Evolutionary conservation across 1,140 invertebrate species (phyloP).

Genomic region (Bilobella aurantiaca): DNA sequence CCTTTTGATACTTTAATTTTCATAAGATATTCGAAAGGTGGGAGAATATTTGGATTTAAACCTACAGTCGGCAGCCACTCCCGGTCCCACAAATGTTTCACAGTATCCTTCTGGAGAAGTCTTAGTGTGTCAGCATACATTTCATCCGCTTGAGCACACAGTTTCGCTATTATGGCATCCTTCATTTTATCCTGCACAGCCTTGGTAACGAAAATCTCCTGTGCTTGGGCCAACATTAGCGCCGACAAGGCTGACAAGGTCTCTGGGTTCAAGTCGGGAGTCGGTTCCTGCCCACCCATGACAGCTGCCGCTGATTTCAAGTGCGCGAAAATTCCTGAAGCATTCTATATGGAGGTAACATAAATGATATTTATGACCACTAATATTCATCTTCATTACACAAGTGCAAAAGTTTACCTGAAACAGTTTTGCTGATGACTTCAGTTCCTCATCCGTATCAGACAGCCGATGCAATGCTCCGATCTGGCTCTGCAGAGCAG

Average conservation of each 20-base stretch:
- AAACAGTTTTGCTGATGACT: constrained; percentile 81
- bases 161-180: constrained; percentile 59
- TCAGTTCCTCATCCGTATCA: constrained; percentile 86
- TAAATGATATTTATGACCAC: too few relatives aligned
- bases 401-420: too few relatives aligned
- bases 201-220: constrained; percentile 93
- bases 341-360: too few relatives aligned
- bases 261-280: constrained; percentile 87
- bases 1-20: too few relatives aligned
- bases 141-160: constrained; percentile 85
- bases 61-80: constrained; percentile 66
- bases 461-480: constrained; percentile 67
- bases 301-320: constrained; percentile 70
- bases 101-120: constrained; percentile 72
- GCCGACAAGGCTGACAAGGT: constrained; percentile 70
- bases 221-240: constrained; percentile 93
- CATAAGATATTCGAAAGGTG: too few relatives aligned
- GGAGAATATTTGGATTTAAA: background rate
- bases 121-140: constrained; percentile 83
- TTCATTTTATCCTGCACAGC: constrained; percentile 65
- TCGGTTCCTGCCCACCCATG: constrained; percentile 84
- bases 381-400: too few relatives aligned
- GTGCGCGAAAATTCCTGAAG: constrained; percentile 80
- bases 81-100: constrained; percentile 77
- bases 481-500: constrained; percentile 79